phyloP scores from a whole-genome alignment of 2,797 vertebrate species.

The Enteromius treurensis region DNA sequence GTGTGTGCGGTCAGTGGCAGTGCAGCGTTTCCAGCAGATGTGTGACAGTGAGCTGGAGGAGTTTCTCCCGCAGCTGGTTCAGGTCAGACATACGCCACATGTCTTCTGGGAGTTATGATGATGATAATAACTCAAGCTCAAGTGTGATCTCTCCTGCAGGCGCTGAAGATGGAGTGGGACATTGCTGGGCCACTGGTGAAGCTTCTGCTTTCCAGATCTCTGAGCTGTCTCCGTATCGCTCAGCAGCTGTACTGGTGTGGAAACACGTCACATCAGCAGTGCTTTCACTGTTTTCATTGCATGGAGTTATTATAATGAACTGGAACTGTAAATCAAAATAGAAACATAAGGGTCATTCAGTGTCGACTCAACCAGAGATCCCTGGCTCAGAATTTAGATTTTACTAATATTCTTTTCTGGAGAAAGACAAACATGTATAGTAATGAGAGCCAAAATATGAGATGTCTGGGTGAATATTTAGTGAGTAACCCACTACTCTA shows the following conservation, averaged over 20 bases:
- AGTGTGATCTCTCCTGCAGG: conserved; percentile 70
- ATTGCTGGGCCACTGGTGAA: conserved; percentile 82
- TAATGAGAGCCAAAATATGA: too few relatives aligned
- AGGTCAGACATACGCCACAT: conserved; percentile 73
- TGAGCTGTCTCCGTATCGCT: conserved; percentile 80
- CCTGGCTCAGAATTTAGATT: too few relatives aligned
- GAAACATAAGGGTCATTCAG: not conserved
- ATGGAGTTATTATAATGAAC: not conserved
- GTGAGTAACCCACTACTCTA: too few relatives aligned
- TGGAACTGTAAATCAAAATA: not conserved
- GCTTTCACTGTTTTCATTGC: not conserved
- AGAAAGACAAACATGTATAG: too few relatives aligned
- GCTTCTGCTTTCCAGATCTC: conserved; percentile 80
- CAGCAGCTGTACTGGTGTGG: conserved; percentile 88
- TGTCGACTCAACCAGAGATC: too few relatives aligned
- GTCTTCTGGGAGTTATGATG: not conserved
- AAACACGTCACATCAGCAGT: not conserved
- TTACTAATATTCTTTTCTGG: too few relatives aligned
- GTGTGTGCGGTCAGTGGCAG: conserved; percentile 79
- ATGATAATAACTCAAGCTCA: not conserved
- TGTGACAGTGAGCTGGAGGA: conserved; percentile 81
- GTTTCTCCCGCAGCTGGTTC: conserved; percentile 87
- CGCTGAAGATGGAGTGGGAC: conserved; percentile 88
- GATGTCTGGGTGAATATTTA: too few relatives aligned
- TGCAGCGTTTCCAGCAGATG: conserved; percentile 80